phyloP scores from a whole-genome alignment of 2,888 invertebrate genomes.

The Cheilosia vernalis region DNA sequence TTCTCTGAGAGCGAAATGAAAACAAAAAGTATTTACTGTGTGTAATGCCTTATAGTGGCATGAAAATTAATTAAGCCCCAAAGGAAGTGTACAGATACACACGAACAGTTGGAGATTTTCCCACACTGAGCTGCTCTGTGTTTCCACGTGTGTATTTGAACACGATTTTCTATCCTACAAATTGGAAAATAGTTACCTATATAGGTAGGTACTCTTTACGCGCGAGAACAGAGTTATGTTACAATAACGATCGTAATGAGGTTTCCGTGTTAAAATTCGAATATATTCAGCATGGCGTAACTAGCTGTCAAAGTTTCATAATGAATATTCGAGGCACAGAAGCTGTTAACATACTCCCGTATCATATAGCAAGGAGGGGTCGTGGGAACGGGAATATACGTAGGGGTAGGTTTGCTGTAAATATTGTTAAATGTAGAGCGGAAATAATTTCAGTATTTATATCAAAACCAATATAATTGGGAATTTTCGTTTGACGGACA shows the following conservation, averaged over 20 bases:
- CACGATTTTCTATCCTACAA: constrained; percentile 8
- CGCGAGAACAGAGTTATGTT: neutral
- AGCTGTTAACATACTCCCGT: too few species aligned
- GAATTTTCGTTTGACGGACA: too few species aligned
- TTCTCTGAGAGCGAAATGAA: neutral
- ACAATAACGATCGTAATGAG: constrained; percentile 15
- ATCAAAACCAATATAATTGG: too few species aligned
- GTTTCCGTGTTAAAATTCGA: constrained; percentile 36
- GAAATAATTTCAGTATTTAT: too few species aligned
- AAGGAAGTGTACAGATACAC: constrained; percentile 15
- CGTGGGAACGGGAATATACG: too few species aligned
- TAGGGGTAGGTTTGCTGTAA: too few species aligned
- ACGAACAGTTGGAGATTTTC: constrained; percentile 47
- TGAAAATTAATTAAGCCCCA: constrained; percentile 55
- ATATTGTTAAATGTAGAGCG: too few species aligned
- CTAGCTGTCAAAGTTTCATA: constrained; percentile 9
- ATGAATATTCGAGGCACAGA: constrained; percentile 8
- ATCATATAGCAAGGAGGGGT: too few species aligned
- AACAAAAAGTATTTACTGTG: constrained; percentile 15
- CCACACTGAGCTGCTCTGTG: constrained; percentile 20
- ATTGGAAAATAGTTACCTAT: constrained; percentile 6
- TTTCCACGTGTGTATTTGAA: constrained; percentile 18
- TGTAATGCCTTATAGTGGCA: neutral
- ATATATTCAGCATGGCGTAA: neutral
- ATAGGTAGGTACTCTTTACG: too few species aligned